Evolutionary conservation across 2,113 vertebrate genomes (phyloP), one percentile per base, ranked within the genome.

Genomic region (Hystrix cristata): DNA sequence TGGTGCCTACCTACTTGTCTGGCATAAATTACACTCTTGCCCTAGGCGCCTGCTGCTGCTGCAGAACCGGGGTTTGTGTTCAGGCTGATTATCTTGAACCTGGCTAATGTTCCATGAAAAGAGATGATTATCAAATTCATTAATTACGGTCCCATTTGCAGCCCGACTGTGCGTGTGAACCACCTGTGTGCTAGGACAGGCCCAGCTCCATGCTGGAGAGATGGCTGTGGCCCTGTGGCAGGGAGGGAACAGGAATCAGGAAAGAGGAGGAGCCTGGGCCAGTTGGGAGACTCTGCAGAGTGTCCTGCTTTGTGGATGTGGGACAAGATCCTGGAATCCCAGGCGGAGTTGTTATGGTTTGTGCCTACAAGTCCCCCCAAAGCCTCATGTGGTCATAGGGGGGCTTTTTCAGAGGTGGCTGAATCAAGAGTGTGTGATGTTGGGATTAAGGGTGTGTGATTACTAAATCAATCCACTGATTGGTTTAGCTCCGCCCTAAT

Each of bases 31-130:
- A 80, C 7, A 18, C 19, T 21, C 69, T 29, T 21, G 48, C 74
- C 64, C 21, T 16, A 7, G 92, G 80, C 1, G 0, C 31, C 19
- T 2, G 48, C 57, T 25, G 34, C 60, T 1, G 14, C 1, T 12
- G 78, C 38, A 12, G 21, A 76, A 53, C 84, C 60, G 60, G 64
- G 19, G 57, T 14, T 46, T 59, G 29, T 19, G 53, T 76, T 90
- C 65, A 34, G 76, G 46, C 71, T 46, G 95, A 88, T 46, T 64
- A 59, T 55, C 78, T 81, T 71, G 85, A 92, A 80, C 76, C 85
- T 83, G 59, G 51, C 93, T 93, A 76, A 93, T 69, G 82, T 92
- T 69, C 91, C 95, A 93, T 85, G 97, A 79, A 93, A 59, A 89
- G 53, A 79, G 62, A 71, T 51, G 5, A 31, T 76, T 81, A 71